Base-by-base conservation (phyloP, 2,797 vertebrate genomes). In the Phoebastria nigripes region DNA sequence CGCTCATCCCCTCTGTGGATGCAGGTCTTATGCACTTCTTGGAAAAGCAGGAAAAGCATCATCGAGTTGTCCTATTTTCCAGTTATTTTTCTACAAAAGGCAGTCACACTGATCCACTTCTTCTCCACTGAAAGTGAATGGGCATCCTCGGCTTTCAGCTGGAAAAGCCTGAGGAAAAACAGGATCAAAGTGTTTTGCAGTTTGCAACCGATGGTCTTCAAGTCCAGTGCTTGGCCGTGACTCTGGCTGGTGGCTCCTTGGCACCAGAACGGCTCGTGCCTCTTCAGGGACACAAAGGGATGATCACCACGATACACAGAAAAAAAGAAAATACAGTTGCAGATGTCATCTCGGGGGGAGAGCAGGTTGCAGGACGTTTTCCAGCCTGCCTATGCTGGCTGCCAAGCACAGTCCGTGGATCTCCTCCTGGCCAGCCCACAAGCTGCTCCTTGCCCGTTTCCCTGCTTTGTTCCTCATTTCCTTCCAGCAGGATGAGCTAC, bases 381-480 rank as follows among this genome's bases (percentile, higher is more conserved):
- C 47, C 67, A 89, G 74, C 19, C 84, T 82, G 70, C 42, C 71
- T 33, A 12, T 6, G 6, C 42, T 76, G 78, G 51, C 70, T 89
- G 78, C 78, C 55, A 31, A 74, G 37, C 58, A 31, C 2, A 6
- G 35, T 8, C 33, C 0, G 0, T 62, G 62, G 81, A 39, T 73
- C 31, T 65, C 29, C 8, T 9, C 54, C 67, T 51, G 21, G 31
- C 41, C 3, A 3, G 59, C 42, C 33, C 42, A 6, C 1, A 20
- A 78, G 70, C 12, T 70, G 56, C 82, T 87, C 79, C 56, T 86
- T 89, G 82, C 42, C 87, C 67, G 28, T 94, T 92, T 87, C 63
- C 63, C 56, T 74, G 59, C 15, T 94, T 83, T 90, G 41, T 81
- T 71, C 70, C 3, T 0, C 4, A 1, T 85, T 94, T 88, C 67